A percentile compares a stretch with the other conserved stretches of the same genome.
phyloP scores from a whole-genome alignment of 1,140 invertebrate genomes.

The Heliothis subflexa region DNA sequence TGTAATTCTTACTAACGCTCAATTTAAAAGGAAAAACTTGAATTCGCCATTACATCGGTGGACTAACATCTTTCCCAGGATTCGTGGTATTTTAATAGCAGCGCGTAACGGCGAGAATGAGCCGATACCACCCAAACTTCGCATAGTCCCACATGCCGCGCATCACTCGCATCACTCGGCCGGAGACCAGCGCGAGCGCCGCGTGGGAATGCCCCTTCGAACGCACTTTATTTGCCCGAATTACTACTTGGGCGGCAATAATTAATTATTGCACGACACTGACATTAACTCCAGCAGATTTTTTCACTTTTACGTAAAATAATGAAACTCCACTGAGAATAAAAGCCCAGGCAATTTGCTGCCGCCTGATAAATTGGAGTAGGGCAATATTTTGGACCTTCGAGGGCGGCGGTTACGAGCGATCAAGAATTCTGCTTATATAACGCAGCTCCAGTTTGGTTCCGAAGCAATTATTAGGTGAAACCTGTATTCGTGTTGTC shows the following conservation, averaged over 20 bases:
- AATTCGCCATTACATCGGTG: conserved; percentile 40
- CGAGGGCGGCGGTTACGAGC: conserved; percentile 58
- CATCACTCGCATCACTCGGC: conserved; percentile 47
- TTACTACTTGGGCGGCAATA: conserved; percentile 73
- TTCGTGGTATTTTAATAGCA: conserved; percentile 51
- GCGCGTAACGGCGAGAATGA: conserved; percentile 31
- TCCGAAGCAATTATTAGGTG: conserved; percentile 69
- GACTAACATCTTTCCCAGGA: conserved; percentile 53
- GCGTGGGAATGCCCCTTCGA: conserved; percentile 67
- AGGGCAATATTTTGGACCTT: conserved; percentile 68
- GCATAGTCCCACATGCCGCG: conserved; percentile 54
- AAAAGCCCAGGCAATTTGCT: conserved; percentile 57
- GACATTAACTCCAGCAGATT: conserved; percentile 63
- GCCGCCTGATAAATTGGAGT: conserved; percentile 61
- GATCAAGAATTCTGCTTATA: conserved; percentile 64
- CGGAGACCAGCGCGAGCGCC: neutral
- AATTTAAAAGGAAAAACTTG: conserved; percentile 35
- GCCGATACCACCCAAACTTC: conserved; percentile 51
- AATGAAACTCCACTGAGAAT: conserved; percentile 56
- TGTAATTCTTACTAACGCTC: conserved; percentile 32
- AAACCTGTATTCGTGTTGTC: conserved; percentile 63
- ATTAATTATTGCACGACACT: conserved; percentile 69
- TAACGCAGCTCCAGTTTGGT: conserved; percentile 64
- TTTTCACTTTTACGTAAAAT: conserved; percentile 68
- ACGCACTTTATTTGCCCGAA: conserved; percentile 70